Percentiles rank a stretch among this genome's conserved stretches.
Conservation (phyloP, 2,113 vertebrate species). For the Tilapia sparmanii region DNA sequence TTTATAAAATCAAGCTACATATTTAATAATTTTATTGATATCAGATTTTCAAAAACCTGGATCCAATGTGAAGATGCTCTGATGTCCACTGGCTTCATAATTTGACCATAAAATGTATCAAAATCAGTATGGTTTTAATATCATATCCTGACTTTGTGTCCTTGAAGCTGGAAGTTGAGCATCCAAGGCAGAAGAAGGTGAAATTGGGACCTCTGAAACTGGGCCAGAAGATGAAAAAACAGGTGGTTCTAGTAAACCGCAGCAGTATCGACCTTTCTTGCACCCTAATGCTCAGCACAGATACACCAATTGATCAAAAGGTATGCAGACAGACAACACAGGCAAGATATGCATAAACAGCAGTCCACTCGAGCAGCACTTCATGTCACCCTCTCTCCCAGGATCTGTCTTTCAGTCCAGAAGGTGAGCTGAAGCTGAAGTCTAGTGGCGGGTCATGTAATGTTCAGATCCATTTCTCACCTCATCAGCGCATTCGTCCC, state of each 20-base stretch:
- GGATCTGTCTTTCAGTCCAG: conserved; percentile 66
- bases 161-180: conserved; percentile 74
- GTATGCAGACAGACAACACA: conserved; percentile 50
- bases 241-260: conserved; percentile 75
- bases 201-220: conserved; percentile 75
- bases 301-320: conserved; percentile 70
- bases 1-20: background rate
- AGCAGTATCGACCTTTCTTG: conserved; percentile 73
- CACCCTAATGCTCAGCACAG: conserved; percentile 49
- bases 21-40: background rate
- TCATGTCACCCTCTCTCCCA: background rate
- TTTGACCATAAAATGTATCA: background rate
- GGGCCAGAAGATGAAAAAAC: conserved; percentile 74
- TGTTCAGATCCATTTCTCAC: conserved; percentile 77
- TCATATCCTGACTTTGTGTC: background rate
- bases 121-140: background rate
- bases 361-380: background rate
- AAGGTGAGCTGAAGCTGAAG: conserved; percentile 63
- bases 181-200: conserved; percentile 71
- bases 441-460: conserved; percentile 65
- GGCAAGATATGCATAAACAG: background rate
- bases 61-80: background rate
- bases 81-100: background rate
- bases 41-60: background rate
- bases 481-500: conserved; percentile 52